Evolutionary conservation across 2,888 invertebrate species (phyloP).

Genomic region (Aelia acuminata): DNA sequence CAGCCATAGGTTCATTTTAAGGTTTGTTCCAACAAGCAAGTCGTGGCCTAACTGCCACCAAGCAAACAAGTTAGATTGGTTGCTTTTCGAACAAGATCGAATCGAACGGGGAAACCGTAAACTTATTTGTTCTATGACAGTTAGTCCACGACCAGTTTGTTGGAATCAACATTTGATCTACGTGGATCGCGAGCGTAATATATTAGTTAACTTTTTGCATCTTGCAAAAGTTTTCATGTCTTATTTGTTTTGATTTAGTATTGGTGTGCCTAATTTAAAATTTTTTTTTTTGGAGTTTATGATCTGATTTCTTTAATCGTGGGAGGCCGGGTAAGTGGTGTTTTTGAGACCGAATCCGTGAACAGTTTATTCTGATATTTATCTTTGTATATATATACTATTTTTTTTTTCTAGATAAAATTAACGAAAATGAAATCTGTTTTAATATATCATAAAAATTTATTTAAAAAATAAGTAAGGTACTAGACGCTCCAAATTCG

Average conservation of each 20-base stretch:
- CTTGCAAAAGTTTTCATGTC: background rate
- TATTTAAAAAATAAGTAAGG: no score
- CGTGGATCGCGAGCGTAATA: background rate
- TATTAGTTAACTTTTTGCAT: background rate
- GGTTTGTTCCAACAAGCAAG: no score
- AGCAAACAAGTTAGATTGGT: no score
- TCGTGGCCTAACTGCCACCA: no score
- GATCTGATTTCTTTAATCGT: background rate
- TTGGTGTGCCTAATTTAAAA: conserved; percentile 27
- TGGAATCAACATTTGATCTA: no score
- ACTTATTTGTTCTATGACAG: no score
- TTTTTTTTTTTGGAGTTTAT: background rate
- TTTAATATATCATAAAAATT: no score
- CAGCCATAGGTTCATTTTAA: background rate
- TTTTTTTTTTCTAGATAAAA: background rate
- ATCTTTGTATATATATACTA: conserved; percentile 27
- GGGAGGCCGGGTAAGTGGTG: background rate
- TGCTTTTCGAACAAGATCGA: no score
- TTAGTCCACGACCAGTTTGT: no score
- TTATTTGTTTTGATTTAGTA: background rate
- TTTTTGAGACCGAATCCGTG: background rate
- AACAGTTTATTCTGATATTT: conserved; percentile 28
- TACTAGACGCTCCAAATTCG: no score
- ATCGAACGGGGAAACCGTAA: no score
- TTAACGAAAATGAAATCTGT: no score